Percentiles rank a stretch among this genome's conserved stretches.
Evolutionary conservation across 2,113 vertebrate species (phyloP).

Genomic region (Callocephalon fimbriatum): DNA sequence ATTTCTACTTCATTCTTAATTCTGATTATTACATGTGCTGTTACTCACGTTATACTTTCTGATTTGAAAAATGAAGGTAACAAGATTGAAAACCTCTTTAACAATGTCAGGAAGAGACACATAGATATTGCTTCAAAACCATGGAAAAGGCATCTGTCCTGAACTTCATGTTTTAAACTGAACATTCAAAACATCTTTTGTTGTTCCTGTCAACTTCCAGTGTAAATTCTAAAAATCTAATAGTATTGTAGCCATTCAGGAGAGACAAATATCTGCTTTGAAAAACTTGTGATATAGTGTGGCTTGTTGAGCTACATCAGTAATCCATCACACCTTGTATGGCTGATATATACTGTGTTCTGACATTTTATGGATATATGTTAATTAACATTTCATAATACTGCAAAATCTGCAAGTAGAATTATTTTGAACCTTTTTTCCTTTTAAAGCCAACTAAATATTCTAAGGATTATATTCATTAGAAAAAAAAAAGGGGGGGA

Average conservation of each 20-base stretch:
- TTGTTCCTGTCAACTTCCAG: background rate
- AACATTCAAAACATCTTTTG: background rate
- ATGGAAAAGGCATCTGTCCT: background rate
- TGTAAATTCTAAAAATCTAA: background rate
- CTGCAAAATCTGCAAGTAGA: background rate
- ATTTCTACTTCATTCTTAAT: constrained; percentile 60
- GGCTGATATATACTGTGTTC: background rate
- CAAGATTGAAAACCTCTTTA: background rate
- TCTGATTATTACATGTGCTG: constrained; percentile 38
- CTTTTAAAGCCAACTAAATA: background rate
- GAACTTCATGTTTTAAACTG: background rate
- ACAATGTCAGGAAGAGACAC: background rate
- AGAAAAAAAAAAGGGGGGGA: background rate
- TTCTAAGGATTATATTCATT: background rate
- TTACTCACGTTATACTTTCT: background rate
- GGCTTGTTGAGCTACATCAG: background rate
- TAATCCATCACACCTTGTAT: background rate
- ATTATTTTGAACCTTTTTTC: background rate
- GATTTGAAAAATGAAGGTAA: constrained; percentile 36
- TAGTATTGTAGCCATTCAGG: background rate
- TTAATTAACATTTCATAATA: background rate
- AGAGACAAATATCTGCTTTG: background rate
- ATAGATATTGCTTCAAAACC: background rate
- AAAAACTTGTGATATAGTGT: background rate
- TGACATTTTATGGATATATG: background rate